These are phyloP conservation scores for Oxyura jamaicensis DNA, from an alignment of 2,113 vertebrate genomes.

Conservation along the genomic window DNA sequence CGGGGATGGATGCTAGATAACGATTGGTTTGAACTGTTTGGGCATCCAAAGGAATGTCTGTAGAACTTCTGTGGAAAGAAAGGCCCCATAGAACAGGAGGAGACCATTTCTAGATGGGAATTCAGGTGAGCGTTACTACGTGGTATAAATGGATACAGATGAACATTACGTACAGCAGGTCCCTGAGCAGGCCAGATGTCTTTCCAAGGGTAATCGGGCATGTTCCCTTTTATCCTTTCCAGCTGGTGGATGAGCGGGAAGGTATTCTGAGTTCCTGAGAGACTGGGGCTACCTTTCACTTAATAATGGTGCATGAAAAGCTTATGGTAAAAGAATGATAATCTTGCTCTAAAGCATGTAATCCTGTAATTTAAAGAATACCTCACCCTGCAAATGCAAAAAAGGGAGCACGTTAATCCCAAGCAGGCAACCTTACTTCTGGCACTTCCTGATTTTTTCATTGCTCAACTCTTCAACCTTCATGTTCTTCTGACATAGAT, in stretches of 20 bases:
- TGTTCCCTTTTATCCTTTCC: not conserved
- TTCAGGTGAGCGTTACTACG: conserved; percentile 31
- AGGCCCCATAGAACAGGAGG: conserved; percentile 23
- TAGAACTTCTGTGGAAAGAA: conserved; percentile 35
- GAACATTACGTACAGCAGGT: not conserved
- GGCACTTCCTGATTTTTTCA: not conserved
- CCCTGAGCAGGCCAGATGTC: not conserved
- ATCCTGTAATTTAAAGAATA: not conserved
- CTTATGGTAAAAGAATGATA: not conserved
- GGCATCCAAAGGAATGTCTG: conserved; percentile 31
- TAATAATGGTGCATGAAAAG: not conserved
- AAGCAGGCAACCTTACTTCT: not conserved
- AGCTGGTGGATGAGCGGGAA: not conserved
- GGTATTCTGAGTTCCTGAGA: not conserved
- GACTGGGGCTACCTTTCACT: not conserved
- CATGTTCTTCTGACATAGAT: not conserved
- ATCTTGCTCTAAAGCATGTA: not conserved
- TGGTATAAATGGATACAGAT: not conserved
- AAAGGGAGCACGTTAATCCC: not conserved
- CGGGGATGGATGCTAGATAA: not conserved
- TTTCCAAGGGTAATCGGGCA: not conserved
- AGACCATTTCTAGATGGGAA: conserved; percentile 29
- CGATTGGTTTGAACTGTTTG: not conserved
- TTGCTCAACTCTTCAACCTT: not conserved
- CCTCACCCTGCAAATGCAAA: not conserved